Percentiles rank a stretch among this genome's conserved stretches.
phyloP scores from a whole-genome alignment of 2,888 invertebrate species.

The Drosophila longiperda region DNA sequence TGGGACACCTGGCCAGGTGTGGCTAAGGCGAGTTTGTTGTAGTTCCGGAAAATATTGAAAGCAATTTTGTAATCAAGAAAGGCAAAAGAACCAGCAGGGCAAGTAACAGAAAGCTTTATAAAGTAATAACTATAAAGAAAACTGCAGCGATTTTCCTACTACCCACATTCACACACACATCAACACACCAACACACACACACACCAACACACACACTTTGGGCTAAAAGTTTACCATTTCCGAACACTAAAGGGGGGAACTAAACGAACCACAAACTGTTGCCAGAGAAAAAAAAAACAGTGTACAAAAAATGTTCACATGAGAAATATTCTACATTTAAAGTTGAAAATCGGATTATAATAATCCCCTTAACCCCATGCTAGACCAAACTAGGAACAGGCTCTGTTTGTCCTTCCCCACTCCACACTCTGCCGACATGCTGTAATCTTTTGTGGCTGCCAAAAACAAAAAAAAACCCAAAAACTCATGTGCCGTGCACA shows the following conservation, averaged over 20 bases:
- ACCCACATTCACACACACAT: not conserved
- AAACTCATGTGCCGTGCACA: conserved; percentile 33
- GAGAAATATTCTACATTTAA: conserved; percentile 55
- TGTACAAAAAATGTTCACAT: conserved; percentile 45
- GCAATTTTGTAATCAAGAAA: conserved; percentile 76
- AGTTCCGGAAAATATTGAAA: conserved; percentile 69
- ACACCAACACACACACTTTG: conserved; percentile 10
- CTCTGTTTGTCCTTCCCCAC: not conserved
- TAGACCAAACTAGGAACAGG: conserved; percentile 17
- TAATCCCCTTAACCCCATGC: conserved; percentile 58
- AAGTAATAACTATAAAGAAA: conserved; percentile 79
- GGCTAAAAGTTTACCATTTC: conserved; percentile 27
- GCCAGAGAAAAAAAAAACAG: conserved; percentile 18
- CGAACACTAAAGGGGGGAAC: not conserved
- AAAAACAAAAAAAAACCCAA: conserved; percentile 52
- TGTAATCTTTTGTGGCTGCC: conserved; percentile 67
- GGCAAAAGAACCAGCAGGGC: conserved; percentile 34
- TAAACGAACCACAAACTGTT: conserved; percentile 48
- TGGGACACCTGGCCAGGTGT: conserved; percentile 60
- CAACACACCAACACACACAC: not conserved
- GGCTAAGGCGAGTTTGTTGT: conserved; percentile 60
- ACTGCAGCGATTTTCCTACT: conserved; percentile 67
- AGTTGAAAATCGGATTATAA: conserved; percentile 79
- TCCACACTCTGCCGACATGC: conserved; percentile 50
- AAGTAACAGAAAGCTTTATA: conserved; percentile 63